Percentiles rank a stretch among this genome's conserved stretches.
phyloP scores from a whole-genome alignment of 2,797 vertebrate species.

The Lepus oiostolus region DNA sequence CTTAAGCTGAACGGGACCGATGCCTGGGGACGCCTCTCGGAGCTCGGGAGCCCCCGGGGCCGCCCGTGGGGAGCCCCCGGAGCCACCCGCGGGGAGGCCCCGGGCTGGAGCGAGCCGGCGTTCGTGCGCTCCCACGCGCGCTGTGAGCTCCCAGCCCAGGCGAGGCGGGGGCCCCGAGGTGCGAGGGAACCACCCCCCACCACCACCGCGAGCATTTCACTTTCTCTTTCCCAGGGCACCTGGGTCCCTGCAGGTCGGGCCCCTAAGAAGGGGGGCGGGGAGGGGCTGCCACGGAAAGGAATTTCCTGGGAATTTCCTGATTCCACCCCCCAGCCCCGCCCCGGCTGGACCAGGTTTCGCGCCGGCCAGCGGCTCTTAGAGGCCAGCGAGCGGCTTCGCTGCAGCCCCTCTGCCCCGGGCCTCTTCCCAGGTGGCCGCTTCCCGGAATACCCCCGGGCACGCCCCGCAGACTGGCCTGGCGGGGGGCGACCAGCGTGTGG shows the following conservation, averaged over 20 bases:
- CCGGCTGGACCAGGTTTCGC: background rate
- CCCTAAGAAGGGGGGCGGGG: conserved; percentile 50
- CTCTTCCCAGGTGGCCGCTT: background rate
- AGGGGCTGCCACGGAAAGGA: conserved; percentile 69
- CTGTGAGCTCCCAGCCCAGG: background rate
- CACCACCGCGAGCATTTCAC: background rate
- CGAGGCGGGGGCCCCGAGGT: background rate
- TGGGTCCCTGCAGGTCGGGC: conserved; percentile 23
- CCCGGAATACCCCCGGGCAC: background rate
- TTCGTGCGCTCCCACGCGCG: background rate
- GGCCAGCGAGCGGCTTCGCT: background rate
- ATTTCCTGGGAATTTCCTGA: conserved; percentile 81
- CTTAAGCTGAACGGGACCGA: conserved; percentile 60
- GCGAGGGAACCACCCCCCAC: background rate
- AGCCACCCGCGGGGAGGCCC: conserved; percentile 44
- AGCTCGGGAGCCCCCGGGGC: conserved; percentile 37
- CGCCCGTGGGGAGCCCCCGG: background rate
- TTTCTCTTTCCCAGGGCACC: conserved; percentile 38
- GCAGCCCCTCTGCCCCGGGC: background rate
- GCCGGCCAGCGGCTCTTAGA: background rate
- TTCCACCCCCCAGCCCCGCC: background rate
- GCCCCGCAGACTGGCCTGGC: background rate
- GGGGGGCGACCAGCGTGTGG: background rate
- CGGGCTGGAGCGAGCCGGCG: background rate
- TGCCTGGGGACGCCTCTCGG: conserved; percentile 52